Base-by-base conservation (phyloP, 2,113 vertebrate genomes). In the Cyanoliseus patagonus region DNA sequence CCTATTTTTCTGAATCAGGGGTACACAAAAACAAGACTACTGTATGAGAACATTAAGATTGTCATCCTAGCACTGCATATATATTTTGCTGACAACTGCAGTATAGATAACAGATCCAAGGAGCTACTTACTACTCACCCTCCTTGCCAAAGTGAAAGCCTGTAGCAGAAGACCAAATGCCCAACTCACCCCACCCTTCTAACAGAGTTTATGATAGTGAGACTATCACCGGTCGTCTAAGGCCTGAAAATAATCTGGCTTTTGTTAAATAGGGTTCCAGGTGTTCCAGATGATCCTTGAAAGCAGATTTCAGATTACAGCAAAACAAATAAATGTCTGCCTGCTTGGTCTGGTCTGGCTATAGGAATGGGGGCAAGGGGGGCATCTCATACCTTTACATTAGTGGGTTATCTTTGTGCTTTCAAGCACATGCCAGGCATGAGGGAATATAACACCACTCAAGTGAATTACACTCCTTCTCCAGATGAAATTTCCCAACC, bases 361-460 rank as follows among this genome's bases (percentile, higher is more conserved):
- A 12, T n/a, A 49, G 27, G 27, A 57, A 27, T 7, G 11, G 5
- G 0, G 1, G 16, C 14, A 33, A 20, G 12, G 8, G 24, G 4
- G 51, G 16, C 66, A 52, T 57, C 73, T 33, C 42, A 9, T 41
- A 17, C 35, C 33, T 81, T 84, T 67, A 67, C 74, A 59, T 47
- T 35, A 42, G 3, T 16, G 17, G 6, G 9, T 42, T 55, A 30
- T 42, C n/a, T 55, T 10, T 44, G 17, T 3, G 15, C 8, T 72
- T 72, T 75, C 23, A 75, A 67, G 14, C 55, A 11, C 7, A 15
- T 24, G 7, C 8, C 7, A 86, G 69, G 44, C 37, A 16, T 22
- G 8, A 57, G 39, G 1, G 2, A 62, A 39, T 22, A 11, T 37
- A 64, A 27, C 5, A 61, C 33, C 35, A 37, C 6, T 69, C 11